Base-by-base conservation (phyloP, 2,888 invertebrate genomes). In the Pristionchus exspectatus region DNA sequence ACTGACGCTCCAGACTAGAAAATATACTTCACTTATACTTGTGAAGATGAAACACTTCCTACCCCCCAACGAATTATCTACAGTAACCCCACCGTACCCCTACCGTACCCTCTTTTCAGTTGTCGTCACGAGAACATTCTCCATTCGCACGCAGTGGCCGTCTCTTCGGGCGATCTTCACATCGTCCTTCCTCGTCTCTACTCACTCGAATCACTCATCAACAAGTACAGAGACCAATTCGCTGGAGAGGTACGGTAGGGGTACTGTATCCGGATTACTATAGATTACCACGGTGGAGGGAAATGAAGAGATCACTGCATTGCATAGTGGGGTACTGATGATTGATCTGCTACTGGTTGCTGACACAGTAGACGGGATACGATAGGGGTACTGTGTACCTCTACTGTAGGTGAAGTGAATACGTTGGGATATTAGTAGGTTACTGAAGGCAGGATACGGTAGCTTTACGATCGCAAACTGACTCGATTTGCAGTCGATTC, bases 61-160 rank as follows among this genome's bases (percentile, higher is more conserved):
- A 59, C n/a, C n/a, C n/a, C n/a, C n/a, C n/a, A n/a, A n/a, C n/a
- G n/a, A n/a, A n/a, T n/a, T n/a, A n/a, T n/a, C n/a, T n/a, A n/a
- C n/a, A n/a, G n/a, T 18, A 7, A 4, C 3, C 12, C 69, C n/a
- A 69, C 27, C 2, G 69, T 69, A 27, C 3, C 44, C 74, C 77
- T 77, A 81, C 81, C 50, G 81, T 81, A 81, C 44, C 77, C 38
- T 38, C 38, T 33, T 27, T 91, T 24, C 33, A 92, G 92, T 12
- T 92, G 92, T 69, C 93, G 92, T 30, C 93, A 93, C 84, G 89
- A 84, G 50, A 92, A 93, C 88, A 77, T 93, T 27, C 69, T 93
- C 90, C 93, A 93, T 88, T 59, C 90, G 44, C 93, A 93, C 74
- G 91, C 92, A 18, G 90, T 91, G 9, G 91, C 87, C 69, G 72